A percentile compares a stretch with the other conserved stretches of the same genome.
Evolutionary conservation across 1,140 invertebrate genomes (phyloP).

Genomic region (Melipona quadrifasciata): DNA sequence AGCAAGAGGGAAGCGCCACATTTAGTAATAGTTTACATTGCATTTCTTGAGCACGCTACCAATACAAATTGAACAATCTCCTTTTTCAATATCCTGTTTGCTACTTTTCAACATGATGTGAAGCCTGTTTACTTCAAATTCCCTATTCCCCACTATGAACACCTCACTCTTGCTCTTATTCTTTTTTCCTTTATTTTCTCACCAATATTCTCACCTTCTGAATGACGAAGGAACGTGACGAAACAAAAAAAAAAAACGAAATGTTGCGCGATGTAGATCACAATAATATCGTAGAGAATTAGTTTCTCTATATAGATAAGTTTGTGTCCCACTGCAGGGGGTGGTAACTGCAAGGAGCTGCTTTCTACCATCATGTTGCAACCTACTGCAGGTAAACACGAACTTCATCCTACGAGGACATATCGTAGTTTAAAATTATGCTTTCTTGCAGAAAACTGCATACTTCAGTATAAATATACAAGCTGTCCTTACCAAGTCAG

Average conservation of each 20-base stretch:
- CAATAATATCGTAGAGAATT: slow-evolving; percentile 71
- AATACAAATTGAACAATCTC: slow-evolving; percentile 64
- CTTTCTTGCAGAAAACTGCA: slow-evolving; percentile 70
- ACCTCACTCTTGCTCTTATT: slow-evolving; percentile 65
- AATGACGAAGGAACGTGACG: slow-evolving; percentile 57
- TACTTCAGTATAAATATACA: not conserved
- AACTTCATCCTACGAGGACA: slow-evolving; percentile 80
- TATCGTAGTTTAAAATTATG: slow-evolving; percentile 79
- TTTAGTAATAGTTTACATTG: slow-evolving; percentile 66
- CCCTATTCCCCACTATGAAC: slow-evolving; percentile 56
- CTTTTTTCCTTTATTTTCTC: slow-evolving; percentile 48
- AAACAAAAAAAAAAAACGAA: slow-evolving; percentile 15
- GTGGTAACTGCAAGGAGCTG: slow-evolving; percentile 83
- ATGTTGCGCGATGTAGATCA: slow-evolving; percentile 65
- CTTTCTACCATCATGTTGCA: slow-evolving; percentile 81
- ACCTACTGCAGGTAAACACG: slow-evolving; percentile 82
- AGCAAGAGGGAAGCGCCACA: slow-evolving; percentile 66
- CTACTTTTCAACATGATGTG: slow-evolving; percentile 57
- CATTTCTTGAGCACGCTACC: slow-evolving; percentile 67
- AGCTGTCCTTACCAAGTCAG: not conserved
- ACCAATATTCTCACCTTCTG: slow-evolving; percentile 57
- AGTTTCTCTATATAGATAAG: slow-evolving; percentile 80
- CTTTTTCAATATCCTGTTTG: slow-evolving; percentile 58
- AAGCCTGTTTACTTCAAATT: slow-evolving; percentile 57
- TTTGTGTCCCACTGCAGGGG: slow-evolving; percentile 83